Evolutionary conservation across 2,113 vertebrate species (phyloP), one percentile per base, ranked within the genome.

Genomic region (Periophthalmus modestus): DNA sequence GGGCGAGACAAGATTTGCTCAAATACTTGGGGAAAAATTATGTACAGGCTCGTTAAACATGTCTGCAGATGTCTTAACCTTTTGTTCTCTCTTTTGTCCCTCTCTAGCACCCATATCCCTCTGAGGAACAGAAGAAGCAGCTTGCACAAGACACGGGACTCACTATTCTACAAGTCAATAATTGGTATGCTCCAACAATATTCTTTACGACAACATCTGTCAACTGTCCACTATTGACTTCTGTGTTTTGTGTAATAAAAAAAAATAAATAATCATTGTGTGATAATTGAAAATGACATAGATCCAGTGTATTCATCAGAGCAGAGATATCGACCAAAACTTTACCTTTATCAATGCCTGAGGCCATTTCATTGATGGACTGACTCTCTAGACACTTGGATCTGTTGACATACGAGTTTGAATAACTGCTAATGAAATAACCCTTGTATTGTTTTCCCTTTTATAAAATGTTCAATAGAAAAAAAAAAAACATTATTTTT

Each of bases 111-210:
- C 91, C 91, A 0, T 92, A 93, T 63, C 92, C 92, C 0, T 93
- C 92, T 54, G 92, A 93, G 80, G 92, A 93, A 66, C 92, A 93
- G 84, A 93, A 93, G 70, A 93, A 92, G 80, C 92, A 93, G 78
- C 77, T 93, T 5, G 92, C 92, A 52, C 92, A 93, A 74, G 92
- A 93, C 85, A 93, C 92, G 34, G 92, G 92, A 11, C 92, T 93
- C 68, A 93, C 92, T 68, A 93, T 93, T 61, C 85, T 93, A 19
- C 92, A 93, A 77, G 92, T 93, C 34, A 93, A 93, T 82, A 93
- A 93, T 90, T 93, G 92, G 92, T 93, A 66, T 81, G 87, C 75
- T 9, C 2, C n/a, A 36, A 63, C 2, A 1, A 36, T 63, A 34
- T 36, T 63, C 39, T n/a, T 43, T n/a, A n/a, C 13, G 34, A 65